Conservation (phyloP, 2,113 vertebrate genomes). For the Pelvicachromis taeniatus region DNA sequence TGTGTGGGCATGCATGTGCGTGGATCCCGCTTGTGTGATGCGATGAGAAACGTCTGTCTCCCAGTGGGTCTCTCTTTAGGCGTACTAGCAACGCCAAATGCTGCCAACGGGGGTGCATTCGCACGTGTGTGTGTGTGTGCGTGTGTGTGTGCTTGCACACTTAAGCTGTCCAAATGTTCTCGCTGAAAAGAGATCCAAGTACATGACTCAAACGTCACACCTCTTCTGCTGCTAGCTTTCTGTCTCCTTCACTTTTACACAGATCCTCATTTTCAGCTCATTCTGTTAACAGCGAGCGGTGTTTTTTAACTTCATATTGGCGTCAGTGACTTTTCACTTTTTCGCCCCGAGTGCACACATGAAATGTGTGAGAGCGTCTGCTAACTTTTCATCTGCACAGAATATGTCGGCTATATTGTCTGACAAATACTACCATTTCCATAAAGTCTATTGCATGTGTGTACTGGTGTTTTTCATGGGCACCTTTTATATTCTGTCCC, state of each 20-base stretch:
- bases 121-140: slow-evolving; percentile 15
- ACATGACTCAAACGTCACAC: slow-evolving; percentile 71
- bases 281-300: not conserved
- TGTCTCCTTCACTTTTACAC: slow-evolving; percentile 34
- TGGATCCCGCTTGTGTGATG: slow-evolving; percentile 18
- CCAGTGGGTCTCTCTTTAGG: slow-evolving; percentile 42
- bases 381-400: not conserved
- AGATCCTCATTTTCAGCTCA: slow-evolving; percentile 29
- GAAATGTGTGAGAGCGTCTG: not conserved
- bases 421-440: too few relatives aligned
- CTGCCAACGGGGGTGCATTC: slow-evolving; percentile 25
- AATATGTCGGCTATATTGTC: not conserved
- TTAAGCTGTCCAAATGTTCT: slow-evolving; percentile 73
- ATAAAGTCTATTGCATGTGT: too few relatives aligned
- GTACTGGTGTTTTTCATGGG: too few relatives aligned
- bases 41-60: slow-evolving; percentile 55
- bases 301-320: slow-evolving; percentile 6
- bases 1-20: slow-evolving; percentile 6
- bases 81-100: slow-evolving; percentile 1
- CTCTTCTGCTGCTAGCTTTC: slow-evolving; percentile 55
- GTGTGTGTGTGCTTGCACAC: slow-evolving; percentile 26
- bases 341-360: not conserved
- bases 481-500: not conserved
- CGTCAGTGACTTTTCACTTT: slow-evolving; percentile 23
- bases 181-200: slow-evolving; percentile 51